phyloP scores from a whole-genome alignment of 1,140 invertebrate species.

The Chrysopa pallens region DNA sequence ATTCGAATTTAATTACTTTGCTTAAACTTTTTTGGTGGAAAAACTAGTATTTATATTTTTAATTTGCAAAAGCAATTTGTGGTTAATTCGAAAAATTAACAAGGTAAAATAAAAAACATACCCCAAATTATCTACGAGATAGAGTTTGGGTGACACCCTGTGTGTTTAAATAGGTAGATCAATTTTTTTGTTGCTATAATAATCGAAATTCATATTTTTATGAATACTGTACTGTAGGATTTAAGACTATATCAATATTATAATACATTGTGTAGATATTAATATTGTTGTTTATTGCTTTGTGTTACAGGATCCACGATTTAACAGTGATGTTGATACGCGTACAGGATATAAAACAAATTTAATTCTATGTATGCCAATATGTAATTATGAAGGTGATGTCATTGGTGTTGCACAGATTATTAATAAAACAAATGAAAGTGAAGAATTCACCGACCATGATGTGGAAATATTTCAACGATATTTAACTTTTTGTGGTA shows the following conservation, averaged over 20 bases:
- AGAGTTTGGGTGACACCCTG: no score
- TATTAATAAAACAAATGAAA: conserved; percentile 83
- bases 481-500: conserved; percentile 92
- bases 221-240: no score
- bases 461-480: conserved; percentile 77
- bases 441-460: conserved; percentile 67
- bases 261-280: neutral
- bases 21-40: no score
- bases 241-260: neutral
- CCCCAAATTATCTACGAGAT: no score
- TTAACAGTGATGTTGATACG: conserved; percentile 82
- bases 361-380: conserved; percentile 83
- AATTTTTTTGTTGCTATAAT: no score
- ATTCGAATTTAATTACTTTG: no score
- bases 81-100: no score
- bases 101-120: no score
- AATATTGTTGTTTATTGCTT: conserved; percentile 1
- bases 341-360: conserved; percentile 84
- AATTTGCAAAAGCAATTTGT: no score
- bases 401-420: conserved; percentile 95
- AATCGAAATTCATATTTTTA: no score
- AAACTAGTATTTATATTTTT: no score
- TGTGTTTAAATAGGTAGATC: no score
- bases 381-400: conserved; percentile 88
- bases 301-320: conserved; percentile 49